Percentiles rank a stretch among this genome's conserved stretches.
These are phyloP conservation scores for Platalea minor DNA, from an alignment of 2,797 vertebrate genomes.

Conservation along the genomic window DNA sequence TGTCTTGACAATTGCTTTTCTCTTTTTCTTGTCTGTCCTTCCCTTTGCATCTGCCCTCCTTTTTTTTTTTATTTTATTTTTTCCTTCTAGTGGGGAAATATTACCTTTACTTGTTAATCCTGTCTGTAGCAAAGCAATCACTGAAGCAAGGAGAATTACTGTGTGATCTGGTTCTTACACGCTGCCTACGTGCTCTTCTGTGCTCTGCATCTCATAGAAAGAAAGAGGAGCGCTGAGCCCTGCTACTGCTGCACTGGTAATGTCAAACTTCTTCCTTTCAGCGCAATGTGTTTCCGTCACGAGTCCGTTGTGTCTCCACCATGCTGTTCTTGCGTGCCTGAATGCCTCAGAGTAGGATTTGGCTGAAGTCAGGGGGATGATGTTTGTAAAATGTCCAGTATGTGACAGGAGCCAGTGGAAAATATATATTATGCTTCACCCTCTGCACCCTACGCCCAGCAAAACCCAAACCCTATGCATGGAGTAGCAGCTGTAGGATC, in stretches of 20 bases:
- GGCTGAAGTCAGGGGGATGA: not conserved
- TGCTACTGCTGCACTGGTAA: constrained; percentile 74
- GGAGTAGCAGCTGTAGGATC: not conserved
- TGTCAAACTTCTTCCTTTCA: constrained; percentile 70
- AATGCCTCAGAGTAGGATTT: constrained; percentile 22
- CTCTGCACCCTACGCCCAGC: not conserved
- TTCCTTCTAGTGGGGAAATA: constrained; percentile 69
- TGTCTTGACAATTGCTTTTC: constrained; percentile 69
- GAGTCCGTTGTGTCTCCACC: not conserved
- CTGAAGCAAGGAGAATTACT: constrained; percentile 73
- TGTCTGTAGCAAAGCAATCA: constrained; percentile 82
- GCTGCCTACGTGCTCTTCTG: constrained; percentile 74
- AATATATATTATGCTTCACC: not conserved
- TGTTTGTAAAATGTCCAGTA: not conserved
- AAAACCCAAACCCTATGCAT: accelerated
- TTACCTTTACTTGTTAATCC: constrained; percentile 80
- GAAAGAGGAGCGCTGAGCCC: constrained; percentile 69
- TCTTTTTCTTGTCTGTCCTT: constrained; percentile 67
- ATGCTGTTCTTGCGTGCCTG: not conserved
- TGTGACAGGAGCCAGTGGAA: constrained; percentile 38
- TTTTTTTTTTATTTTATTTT: constrained; percentile 36
- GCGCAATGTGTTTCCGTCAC: constrained; percentile 26
- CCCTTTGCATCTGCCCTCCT: constrained; percentile 62
- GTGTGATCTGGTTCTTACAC: constrained; percentile 72
- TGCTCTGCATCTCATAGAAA: constrained; percentile 73